Evolutionary conservation across 2,797 vertebrate genomes (phyloP).

Genomic region (Psittacula echo): DNA sequence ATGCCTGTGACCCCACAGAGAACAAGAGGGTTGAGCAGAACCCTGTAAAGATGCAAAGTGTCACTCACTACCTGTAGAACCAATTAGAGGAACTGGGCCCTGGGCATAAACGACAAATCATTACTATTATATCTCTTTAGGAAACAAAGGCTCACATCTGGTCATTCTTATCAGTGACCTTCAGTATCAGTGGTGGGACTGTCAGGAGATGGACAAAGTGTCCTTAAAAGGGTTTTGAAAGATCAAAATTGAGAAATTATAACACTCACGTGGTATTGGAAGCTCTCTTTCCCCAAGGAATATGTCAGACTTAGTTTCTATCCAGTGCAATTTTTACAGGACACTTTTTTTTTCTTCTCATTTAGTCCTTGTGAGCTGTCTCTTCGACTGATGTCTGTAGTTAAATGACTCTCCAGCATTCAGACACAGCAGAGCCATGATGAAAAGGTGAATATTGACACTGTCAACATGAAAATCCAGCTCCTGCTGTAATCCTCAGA

Average conservation of each 20-base stretch:
- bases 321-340: not conserved
- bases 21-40: not conserved
- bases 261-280: not conserved
- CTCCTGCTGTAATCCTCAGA: not conserved
- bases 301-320: not conserved
- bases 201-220: not conserved
- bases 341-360: not conserved
- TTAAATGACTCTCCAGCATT: not conserved
- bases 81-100: not conserved
- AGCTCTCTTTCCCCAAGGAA: not conserved
- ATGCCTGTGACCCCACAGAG: not conserved
- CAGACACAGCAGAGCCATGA: not conserved
- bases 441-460: not conserved
- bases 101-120: not conserved
- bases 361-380: not conserved
- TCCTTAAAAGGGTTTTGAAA: not conserved
- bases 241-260: not conserved
- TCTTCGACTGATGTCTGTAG: not conserved
- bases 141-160: not conserved
- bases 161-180: not conserved
- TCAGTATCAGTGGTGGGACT: not conserved
- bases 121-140: not conserved
- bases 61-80: not conserved
- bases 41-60: not conserved
- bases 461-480: not conserved